Conservation (phyloP, 2,113 vertebrate genomes). For the human (Homo sapiens) region DNA sequence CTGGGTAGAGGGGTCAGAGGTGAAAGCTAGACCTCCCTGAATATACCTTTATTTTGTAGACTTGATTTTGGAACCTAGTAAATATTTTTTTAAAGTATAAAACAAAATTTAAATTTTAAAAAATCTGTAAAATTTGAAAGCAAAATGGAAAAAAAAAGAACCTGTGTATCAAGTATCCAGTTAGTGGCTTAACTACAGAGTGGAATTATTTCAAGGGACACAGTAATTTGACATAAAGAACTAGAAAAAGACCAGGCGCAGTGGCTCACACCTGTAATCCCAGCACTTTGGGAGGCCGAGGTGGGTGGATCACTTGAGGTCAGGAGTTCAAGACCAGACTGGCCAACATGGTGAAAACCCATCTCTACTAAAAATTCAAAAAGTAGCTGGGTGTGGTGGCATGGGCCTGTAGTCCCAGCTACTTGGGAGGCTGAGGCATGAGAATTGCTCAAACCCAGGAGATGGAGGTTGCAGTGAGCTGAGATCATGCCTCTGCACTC, state of each 20-base stretch:
- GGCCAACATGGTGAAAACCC: too few species aligned
- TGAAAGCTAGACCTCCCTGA: neutral
- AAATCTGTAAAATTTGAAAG: conserved; percentile 18
- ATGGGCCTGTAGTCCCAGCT: too few species aligned
- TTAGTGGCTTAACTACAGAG: conserved; percentile 5
- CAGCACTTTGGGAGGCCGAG: too few species aligned
- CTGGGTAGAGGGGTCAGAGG: neutral
- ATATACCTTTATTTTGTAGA: neutral
- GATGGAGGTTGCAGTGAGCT: too few species aligned
- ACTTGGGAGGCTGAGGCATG: too few species aligned
- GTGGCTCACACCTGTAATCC: too few species aligned
- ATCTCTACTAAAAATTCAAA: too few species aligned
- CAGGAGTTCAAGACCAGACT: too few species aligned
- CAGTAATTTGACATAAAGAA: conserved; percentile 31
- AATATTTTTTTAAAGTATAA: conserved; percentile 22
- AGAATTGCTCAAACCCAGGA: too few species aligned
- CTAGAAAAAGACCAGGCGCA: neutral
- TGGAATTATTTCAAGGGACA: conserved; percentile 15
- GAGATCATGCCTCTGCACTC: too few species aligned
- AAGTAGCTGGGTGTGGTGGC: too few species aligned
- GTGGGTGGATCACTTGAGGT: too few species aligned
- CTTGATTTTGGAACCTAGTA: conserved; percentile 5
- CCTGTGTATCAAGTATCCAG: neutral
- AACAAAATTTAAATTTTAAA: conserved; percentile 72
- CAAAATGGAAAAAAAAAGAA: neutral